Evolutionary conservation across 2,113 vertebrate genomes (phyloP), one percentile per base, ranked within the genome.

Genomic region (Electrona antarctica): DNA sequence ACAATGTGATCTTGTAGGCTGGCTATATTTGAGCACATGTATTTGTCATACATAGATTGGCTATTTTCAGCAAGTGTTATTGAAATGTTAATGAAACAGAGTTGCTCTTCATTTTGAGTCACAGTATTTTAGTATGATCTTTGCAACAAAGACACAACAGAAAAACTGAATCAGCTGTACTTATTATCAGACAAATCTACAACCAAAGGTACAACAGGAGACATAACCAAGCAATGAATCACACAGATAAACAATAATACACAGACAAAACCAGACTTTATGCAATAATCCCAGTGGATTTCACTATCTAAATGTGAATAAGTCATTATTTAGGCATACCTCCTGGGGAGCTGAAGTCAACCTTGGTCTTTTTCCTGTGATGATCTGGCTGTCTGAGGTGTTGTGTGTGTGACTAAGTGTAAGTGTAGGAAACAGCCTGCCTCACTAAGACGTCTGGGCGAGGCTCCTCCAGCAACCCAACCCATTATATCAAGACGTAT

Each of bases 371-470:
- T 73, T 67, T 54, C 60, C 2, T 11, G 7, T 57, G 80, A 59
- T 76, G 71, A 77, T 78, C 69, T 45, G 41, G 51, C 69, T 68
- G 79, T 78, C 75, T 77, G 76, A 73, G 63, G 66, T 41, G 52
- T 65, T 41, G 63, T 57, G n/a, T 52, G 64, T 51, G 59, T 87
- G 79, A 88, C 73, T 84, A 72, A 78, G 71, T 77, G 70, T 41
- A 41, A 41, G 33, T 45, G 65, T 77, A 90, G 88, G 73, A 54
- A 61, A 7, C 64, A 45, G 46, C 48, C 55, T 79, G 80, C 64
- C 76, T 74, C 60, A 85, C 83, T 88, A 85, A 82, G 69, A 85
- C 79, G 86, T 76, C 67, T 75, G 90, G 88, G 86, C 56, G 85
- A 87, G 89, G 79, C 86, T 87, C 59, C 77, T 29, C 50, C 78